Evolutionary conservation across 30 jellyfish, hydroid and myxozoan genomes (phyloP).

Genomic region (Hydra vulgaris): DNA sequence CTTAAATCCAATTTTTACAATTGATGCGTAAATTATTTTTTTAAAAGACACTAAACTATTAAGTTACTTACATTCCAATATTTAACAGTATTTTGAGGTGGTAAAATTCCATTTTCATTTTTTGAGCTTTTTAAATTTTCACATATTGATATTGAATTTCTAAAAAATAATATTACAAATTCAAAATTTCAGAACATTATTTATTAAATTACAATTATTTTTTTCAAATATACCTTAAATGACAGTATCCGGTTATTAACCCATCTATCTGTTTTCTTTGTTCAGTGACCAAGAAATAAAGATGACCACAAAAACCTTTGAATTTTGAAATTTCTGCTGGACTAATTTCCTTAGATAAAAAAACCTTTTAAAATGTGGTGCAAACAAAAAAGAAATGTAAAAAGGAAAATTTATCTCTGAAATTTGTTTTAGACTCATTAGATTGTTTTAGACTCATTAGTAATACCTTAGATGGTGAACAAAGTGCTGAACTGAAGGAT

Average conservation of each 20-base stretch:
- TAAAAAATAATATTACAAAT: no score
- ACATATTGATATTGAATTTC: not conserved
- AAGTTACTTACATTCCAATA: not conserved
- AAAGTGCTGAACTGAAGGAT: slow-evolving; percentile 34
- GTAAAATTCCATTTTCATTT: not conserved
- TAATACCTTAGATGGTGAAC: slow-evolving; percentile 66
- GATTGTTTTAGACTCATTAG: not conserved
- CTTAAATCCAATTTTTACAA: not conserved
- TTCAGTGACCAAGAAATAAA: slow-evolving; percentile 24
- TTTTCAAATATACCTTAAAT: not conserved
- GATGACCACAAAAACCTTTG: slow-evolving; percentile 56
- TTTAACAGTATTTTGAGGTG: not conserved
- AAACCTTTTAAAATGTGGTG: not conserved
- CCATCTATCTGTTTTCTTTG: slow-evolving; percentile 34
- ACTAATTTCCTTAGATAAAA: slow-evolving; percentile 43
- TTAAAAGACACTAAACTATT: no score
- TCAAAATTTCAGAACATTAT: no score
- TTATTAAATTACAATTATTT: no score
- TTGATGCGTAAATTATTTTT: not conserved
- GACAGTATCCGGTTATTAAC: not conserved
- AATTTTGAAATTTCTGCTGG: slow-evolving; percentile 66
- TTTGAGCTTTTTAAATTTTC: not conserved
- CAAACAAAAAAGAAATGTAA: not conserved
- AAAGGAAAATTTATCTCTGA: no score
- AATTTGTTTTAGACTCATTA: no score